Evolutionary conservation across 2,888 invertebrate species (phyloP), one percentile per base, ranked within the genome.

Genomic region (Acheta domesticus): DNA sequence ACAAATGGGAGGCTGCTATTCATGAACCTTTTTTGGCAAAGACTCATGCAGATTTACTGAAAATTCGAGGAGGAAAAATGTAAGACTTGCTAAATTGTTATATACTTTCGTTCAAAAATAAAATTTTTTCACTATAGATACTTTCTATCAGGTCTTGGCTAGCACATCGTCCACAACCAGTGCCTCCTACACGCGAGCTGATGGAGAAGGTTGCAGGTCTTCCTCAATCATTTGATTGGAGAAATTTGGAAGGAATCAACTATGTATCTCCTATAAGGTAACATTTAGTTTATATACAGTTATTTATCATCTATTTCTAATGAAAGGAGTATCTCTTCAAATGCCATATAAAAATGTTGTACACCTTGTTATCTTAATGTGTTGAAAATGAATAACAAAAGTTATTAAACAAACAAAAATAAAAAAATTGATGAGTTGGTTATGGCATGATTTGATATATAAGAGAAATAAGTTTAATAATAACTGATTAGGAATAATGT

Each of bases 1-100:
- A 82, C 12, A 85, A 84, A 20, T 89, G 89, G 89, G 85, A 79
- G 49, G 89, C 89, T 2, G 84, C 80, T 12, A 81, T 83, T 3
- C 88, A 89, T 82, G 83, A 84, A 4, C 84, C 86, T 75, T 86
- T 86, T 82, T 85, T 86, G 36, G 83, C 82, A 8, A 84, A 85
- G 83, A 84, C 85, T 1, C 80, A 86, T 16, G 84, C 84, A 62
- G 85, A 87, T 20, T 82, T 88, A 77, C 82, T 86, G 20, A 83
- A 82, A 49, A 84, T 85, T 83, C 84, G 86, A 77, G 88, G 88
- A n/a, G 88, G 88, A 3, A 81, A 80, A 76, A 82, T 77, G 83
- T 84, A 80, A 79, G 76, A 8, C 16, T 19, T 73, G 14, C 12
- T 73, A 73, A 19, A 73, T 73, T 36, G 36, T 36, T 36, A 5